phyloP scores from a whole-genome alignment of 2,888 invertebrate genomes.

The Netelia melanura region DNA sequence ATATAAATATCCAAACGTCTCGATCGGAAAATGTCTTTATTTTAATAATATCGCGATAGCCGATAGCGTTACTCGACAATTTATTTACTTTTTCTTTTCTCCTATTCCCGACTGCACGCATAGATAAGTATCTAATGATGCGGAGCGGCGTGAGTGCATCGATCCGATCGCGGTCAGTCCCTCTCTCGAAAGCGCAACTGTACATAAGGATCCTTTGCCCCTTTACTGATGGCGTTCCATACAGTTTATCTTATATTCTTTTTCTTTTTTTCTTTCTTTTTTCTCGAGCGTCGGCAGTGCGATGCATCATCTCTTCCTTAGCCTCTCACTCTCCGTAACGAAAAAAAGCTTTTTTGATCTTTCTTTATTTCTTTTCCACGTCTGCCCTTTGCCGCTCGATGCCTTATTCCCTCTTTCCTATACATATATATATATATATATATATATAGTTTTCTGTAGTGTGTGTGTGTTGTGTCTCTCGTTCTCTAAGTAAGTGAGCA shows the following conservation, averaged over 20 bases:
- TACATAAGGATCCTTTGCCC: conserved; percentile 51
- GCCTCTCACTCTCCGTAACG: conserved; percentile 47
- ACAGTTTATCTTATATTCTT: conserved; percentile 32
- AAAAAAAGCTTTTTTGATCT: conserved; percentile 64
- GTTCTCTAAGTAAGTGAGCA: conserved; percentile 64
- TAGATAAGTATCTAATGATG: conserved; percentile 67
- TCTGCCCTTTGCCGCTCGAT: conserved; percentile 46
- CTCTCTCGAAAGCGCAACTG: conserved; percentile 47
- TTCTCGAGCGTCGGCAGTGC: conserved; percentile 71
- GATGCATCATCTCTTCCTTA: conserved; percentile 77
- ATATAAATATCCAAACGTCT: conserved; percentile 17
- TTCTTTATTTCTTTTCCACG: conserved; percentile 50
- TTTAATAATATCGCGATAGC: conserved; percentile 54
- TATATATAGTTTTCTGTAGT: no score
- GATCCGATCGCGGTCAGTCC: conserved; percentile 62
- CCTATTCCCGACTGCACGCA: conserved; percentile 50
- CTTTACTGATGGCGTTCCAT: conserved; percentile 57
- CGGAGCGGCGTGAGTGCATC: conserved; percentile 63
- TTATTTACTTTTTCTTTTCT: conserved; percentile 15
- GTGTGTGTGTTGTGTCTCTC: conserved; percentile 19
- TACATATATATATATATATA: conserved; percentile 14
- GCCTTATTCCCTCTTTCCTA: conserved; percentile 44
- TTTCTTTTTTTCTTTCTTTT: conserved; percentile 8
- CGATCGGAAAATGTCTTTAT: conserved; percentile 54
- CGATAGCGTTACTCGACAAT: conserved; percentile 36